Evolutionary conservation across 2,888 invertebrate species (phyloP), one percentile per base, ranked within the genome.

Genomic region (Molanna angustata): DNA sequence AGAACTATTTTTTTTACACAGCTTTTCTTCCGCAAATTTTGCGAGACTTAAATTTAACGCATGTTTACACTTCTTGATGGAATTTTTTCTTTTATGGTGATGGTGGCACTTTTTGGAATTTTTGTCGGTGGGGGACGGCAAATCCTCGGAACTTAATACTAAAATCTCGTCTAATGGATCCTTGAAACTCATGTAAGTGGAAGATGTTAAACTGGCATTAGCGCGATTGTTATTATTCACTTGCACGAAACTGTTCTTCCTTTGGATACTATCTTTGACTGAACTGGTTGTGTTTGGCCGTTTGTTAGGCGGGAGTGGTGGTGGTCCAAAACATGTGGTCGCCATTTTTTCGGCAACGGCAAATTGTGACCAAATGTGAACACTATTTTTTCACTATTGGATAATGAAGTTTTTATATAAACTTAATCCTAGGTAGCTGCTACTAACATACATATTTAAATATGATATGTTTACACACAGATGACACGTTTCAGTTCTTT

Each of bases 231-330:
- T 45, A 41, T 37, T 47, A 11, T 35, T 33, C 9, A 17, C 17
- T n/a, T 49, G 49, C 21, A 27, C 31, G 35, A 53, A 53, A 31
- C 52, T 53, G 48, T 55, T 59, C 45, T 57, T 59, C 27, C 55
- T 43, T 33, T 51, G 56, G 11, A 57, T 16, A 6, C 45, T 39
- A 2, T 57, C 55, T 46, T 59, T 56, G n/a, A 42, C 41, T n/a
- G 68, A 64, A 46, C 20, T 37, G 22, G 49, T 41, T 31, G 42
- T 46, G 16, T 39, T 41, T 9, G 46, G 22, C 46, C 69, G 66
- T 61, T 78, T 79, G 62, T 76, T 79, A 6, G 79, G 80, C 14
- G 80, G 80, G 56, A 80, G 65, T 11, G 80, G 80, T 40, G 80
- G 80, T 39, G 80, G 80, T 2, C 80, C 79, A 63, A 79, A 73